These are phyloP conservation scores for Dipodomys stephensi DNA, from an alignment of 2,113 vertebrate genomes.

Conservation along the genomic window DNA sequence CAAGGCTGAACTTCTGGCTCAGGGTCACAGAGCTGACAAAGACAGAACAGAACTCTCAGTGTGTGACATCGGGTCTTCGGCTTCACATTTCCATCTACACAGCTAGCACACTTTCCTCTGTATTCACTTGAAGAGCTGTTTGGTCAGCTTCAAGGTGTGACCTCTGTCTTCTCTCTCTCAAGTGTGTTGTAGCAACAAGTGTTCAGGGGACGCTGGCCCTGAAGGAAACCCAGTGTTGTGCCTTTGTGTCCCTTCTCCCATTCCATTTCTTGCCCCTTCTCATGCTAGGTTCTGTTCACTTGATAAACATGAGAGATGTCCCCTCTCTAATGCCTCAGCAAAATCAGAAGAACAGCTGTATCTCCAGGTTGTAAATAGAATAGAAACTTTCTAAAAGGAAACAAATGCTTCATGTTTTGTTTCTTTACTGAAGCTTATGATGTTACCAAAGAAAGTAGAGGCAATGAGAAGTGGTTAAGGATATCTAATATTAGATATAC, in stretches of 20 bases:
- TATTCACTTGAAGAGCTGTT: not conserved
- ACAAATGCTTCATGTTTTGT: not conserved
- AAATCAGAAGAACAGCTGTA: not conserved
- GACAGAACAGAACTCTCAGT: not conserved
- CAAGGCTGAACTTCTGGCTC: not conserved
- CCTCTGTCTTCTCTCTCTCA: slow-evolving; percentile 22
- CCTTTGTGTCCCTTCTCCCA: not conserved
- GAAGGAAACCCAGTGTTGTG: not conserved
- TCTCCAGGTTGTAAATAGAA: slow-evolving; percentile 43
- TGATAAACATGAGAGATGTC: not conserved
- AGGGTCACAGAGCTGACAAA: not conserved
- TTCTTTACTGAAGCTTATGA: not conserved
- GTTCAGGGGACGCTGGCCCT: not conserved
- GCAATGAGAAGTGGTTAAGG: not conserved
- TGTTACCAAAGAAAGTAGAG: not conserved
- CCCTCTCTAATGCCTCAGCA: not conserved
- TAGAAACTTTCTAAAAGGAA: not conserved
- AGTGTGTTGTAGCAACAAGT: not conserved
- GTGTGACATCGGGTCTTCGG: not conserved
- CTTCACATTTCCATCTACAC: not conserved
- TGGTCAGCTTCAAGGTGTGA: not conserved
- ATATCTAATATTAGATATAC: not conserved
- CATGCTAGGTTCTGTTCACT: not conserved
- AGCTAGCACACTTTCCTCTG: not conserved
- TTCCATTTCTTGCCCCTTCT: not conserved